Percentiles rank a stretch among this genome's conserved stretches.
These are phyloP conservation scores for Suncus etruscus DNA, from an alignment of 2,113 vertebrate species.

Conservation along the genomic window DNA sequence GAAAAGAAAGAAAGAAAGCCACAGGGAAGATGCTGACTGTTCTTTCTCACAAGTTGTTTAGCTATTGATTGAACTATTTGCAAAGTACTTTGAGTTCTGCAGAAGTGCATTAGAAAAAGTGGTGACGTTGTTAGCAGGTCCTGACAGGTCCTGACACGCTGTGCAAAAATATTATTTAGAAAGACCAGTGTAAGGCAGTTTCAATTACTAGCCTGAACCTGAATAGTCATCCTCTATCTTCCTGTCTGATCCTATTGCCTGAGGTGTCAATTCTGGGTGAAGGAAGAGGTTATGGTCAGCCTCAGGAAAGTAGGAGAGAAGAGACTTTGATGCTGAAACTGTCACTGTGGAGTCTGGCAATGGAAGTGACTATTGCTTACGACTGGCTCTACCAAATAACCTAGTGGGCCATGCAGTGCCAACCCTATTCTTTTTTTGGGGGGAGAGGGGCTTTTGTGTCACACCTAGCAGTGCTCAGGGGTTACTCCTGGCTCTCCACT, in stretches of 20 bases:
- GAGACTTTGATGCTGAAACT: not conserved
- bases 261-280: not conserved
- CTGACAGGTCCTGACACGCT: constrained; percentile 17
- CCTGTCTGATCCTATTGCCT: not conserved
- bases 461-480: too few relatives aligned
- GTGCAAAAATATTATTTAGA: constrained; percentile 19
- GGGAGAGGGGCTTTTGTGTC: not conserved
- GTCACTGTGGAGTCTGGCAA: not conserved
- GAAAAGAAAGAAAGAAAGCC: constrained; percentile 54
- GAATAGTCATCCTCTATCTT: not conserved
- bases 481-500: too few relatives aligned
- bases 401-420: too few relatives aligned
- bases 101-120: constrained; percentile 51
- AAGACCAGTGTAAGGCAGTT: not conserved
- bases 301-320: not conserved
- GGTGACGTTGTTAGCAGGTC: constrained; percentile 1
- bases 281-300: not conserved
- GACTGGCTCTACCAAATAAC: not conserved
- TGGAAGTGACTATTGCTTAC: too few relatives aligned
- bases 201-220: not conserved
- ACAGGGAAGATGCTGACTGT: constrained; percentile 63
- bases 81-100: constrained; percentile 44
- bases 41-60: constrained; percentile 69
- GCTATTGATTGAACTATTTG: constrained; percentile 70
- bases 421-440: not conserved